A percentile compares a stretch with the other conserved stretches of the same genome.
Evolutionary conservation across 2,113 vertebrate species (phyloP).

Genomic region (Pomatostomus ruficeps): DNA sequence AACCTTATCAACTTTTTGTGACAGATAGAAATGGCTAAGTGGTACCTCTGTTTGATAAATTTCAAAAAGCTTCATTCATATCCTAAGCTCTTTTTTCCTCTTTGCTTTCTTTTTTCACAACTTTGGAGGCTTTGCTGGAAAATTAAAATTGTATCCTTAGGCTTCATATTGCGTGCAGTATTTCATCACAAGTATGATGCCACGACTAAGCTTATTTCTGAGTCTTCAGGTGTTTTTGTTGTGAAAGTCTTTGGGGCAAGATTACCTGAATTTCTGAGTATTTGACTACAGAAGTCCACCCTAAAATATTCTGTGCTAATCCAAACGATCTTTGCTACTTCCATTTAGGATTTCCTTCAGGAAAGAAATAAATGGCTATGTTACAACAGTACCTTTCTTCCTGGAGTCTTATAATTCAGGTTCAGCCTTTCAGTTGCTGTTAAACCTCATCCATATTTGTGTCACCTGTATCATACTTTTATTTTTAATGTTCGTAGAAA

Average conservation of each 20-base stretch:
- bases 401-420: not conserved
- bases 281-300: not conserved
- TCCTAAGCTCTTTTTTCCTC: not conserved
- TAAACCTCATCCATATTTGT: not conserved
- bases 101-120: not conserved
- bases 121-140: not conserved
- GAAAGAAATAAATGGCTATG: not conserved
- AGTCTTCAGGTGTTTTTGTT: not conserved
- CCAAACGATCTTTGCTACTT: not conserved
- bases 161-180: not conserved
- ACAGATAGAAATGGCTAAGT: not conserved
- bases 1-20: not conserved
- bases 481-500: not conserved
- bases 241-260: not conserved
- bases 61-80: not conserved
- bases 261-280: not conserved
- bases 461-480: not conserved
- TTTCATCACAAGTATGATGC: not conserved
- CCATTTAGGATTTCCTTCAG: not conserved
- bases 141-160: not conserved
- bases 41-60: not conserved
- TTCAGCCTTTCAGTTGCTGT: not conserved
- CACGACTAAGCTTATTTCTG: not conserved
- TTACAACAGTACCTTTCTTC: not conserved
- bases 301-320: not conserved